A percentile compares a stretch with the other conserved stretches of the same genome.
These are phyloP conservation scores for Python bivittatus DNA, from an alignment of 2,113 vertebrate genomes.

Conservation along the genomic window DNA sequence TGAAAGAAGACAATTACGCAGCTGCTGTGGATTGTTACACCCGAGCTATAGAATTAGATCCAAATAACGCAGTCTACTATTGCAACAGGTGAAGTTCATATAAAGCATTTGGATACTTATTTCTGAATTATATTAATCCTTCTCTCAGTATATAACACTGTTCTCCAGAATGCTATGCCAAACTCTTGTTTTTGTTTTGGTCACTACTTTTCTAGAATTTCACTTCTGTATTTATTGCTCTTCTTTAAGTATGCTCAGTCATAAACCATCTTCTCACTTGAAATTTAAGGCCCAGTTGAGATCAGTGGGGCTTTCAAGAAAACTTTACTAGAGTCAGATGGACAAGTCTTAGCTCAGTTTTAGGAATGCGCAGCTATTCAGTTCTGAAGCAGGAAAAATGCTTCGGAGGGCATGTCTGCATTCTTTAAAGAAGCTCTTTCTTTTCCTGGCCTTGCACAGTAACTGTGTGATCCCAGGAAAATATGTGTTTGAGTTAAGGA, in stretches of 20 bases:
- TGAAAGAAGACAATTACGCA: constrained; percentile 95
- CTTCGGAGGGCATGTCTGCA: not conserved
- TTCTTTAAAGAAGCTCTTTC: not conserved
- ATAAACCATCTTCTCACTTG: not conserved
- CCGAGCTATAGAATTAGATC: constrained; percentile 91
- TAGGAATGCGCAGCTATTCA: not conserved
- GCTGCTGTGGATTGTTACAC: constrained; percentile 93
- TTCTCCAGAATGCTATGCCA: not conserved
- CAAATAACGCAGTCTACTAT: constrained; percentile 95
- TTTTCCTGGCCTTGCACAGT: not conserved
- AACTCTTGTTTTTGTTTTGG: not conserved
- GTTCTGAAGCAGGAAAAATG: not conserved
- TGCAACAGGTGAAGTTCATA: constrained; percentile 87
- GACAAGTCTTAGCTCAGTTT: not conserved
- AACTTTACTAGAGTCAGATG: not conserved
- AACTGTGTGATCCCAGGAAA: not conserved
- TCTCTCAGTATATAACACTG: not conserved
- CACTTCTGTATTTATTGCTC: not conserved
- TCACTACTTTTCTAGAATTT: not conserved
- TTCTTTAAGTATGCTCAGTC: not conserved
- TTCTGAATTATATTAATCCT: constrained; percentile 14
- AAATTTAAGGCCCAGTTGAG: not conserved
- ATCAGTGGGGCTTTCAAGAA: not conserved
- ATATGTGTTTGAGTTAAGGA: not conserved
- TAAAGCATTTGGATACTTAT: not conserved